Evolutionary conservation across 2,888 invertebrate species (phyloP).

Genomic region (Galerucella pusilla): DNA sequence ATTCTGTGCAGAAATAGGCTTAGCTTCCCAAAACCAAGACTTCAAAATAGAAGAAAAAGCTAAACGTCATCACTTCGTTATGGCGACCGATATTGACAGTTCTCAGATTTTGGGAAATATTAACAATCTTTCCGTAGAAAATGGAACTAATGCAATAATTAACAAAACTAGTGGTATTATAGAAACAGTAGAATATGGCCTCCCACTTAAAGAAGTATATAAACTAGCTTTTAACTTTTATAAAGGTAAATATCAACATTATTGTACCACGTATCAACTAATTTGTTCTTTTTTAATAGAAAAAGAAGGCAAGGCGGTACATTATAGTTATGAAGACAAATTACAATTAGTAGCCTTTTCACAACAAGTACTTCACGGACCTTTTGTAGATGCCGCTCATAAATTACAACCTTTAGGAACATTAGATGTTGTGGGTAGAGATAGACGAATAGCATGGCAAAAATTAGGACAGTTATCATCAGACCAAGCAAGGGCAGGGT

Average conservation of each 20-base stretch:
- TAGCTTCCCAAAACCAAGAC: too few species aligned
- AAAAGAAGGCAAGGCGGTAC: conserved; percentile 97
- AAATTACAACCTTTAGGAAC: conserved; percentile 85
- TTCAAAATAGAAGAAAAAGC: conserved; percentile 1
- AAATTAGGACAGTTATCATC: conserved; percentile 85
- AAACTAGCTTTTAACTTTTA: conserved; percentile 90
- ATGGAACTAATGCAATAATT: conserved; percentile 40
- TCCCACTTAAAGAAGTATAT: conserved; percentile 84
- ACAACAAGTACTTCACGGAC: conserved; percentile 90
- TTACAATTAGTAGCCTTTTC: conserved; percentile 91
- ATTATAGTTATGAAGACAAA: conserved; percentile 93
- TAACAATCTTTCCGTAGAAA: conserved; percentile 54
- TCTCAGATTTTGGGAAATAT: conserved; percentile 58
- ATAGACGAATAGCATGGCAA: conserved; percentile 94
- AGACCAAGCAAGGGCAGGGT: conserved; percentile 91
- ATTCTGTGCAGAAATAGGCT: too few species aligned
- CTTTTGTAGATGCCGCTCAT: conserved; percentile 76
- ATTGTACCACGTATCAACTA: conserved; percentile 2
- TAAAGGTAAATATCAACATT: conserved; percentile 77
- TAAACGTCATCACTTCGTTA: conserved; percentile 34
- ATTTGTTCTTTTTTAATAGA: conserved; percentile 69
- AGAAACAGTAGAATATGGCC: conserved; percentile 70
- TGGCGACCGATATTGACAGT: conserved; percentile 52
- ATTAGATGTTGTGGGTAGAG: conserved; percentile 94
- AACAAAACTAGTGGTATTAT: conserved; percentile 51